Conservation (phyloP, 2,797 vertebrate genomes). For the Percopsis omiscomaycus region DNA sequence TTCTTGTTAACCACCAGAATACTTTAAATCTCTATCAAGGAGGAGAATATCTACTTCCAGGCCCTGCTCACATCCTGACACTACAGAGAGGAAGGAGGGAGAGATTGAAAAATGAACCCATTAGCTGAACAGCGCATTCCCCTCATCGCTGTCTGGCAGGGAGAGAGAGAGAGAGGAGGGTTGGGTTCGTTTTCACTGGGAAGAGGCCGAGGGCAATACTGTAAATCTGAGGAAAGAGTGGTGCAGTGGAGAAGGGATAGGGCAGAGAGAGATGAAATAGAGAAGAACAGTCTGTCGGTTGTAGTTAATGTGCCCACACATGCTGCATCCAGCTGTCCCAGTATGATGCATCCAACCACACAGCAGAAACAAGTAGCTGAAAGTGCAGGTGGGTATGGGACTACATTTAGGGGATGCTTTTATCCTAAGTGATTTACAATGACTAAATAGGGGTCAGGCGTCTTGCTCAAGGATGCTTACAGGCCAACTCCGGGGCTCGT, state of each 20-base stretch:
- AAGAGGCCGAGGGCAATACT: slow-evolving; percentile 46
- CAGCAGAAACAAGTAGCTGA: not conserved
- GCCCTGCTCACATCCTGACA: not conserved
- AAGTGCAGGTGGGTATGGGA: too few species aligned
- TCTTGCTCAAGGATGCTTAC: too few species aligned
- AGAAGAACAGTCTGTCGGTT: not conserved
- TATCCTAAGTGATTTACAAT: too few species aligned
- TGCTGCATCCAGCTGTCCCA: too few species aligned
- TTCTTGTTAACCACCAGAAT: too few species aligned
- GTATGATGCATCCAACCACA: too few species aligned
- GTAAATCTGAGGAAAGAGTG: slow-evolving; percentile 43
- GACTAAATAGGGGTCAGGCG: too few species aligned
- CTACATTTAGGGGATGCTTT: too few species aligned
- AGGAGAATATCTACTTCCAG: too few species aligned
- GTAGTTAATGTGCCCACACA: too few species aligned
- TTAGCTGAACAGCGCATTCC: slow-evolving; percentile 48
- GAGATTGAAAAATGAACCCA: slow-evolving; percentile 54
- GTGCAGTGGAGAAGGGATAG: slow-evolving; percentile 12
- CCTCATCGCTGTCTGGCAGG: slow-evolving; percentile 34
- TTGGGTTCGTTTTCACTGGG: slow-evolving; percentile 42
- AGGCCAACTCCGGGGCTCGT: too few species aligned
- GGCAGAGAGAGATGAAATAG: slow-evolving; percentile 11
- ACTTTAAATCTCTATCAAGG: too few species aligned
- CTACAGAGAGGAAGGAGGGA: slow-evolving; percentile 8
- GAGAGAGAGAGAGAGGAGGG: slow-evolving; percentile 10